phyloP scores from a whole-genome alignment of 2,113 vertebrate genomes.

The Setophaga coronata region DNA sequence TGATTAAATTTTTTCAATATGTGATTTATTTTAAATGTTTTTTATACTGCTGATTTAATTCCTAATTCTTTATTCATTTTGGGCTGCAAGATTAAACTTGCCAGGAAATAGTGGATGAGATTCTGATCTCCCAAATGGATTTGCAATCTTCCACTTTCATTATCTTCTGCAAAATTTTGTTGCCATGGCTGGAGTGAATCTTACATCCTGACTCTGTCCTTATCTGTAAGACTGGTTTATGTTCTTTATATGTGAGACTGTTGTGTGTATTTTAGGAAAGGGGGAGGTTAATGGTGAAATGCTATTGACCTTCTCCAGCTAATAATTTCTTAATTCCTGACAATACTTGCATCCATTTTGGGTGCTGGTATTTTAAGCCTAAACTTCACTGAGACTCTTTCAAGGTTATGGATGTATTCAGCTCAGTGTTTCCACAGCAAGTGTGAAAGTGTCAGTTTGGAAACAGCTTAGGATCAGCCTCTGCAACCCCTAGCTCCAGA shows the following conservation, averaged over 20 bases:
- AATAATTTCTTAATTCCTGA: not conserved
- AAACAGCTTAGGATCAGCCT: not conserved
- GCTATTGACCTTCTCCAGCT: not conserved
- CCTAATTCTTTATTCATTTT: conserved; percentile 12
- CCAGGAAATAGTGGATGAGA: not conserved
- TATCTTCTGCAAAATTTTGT: not conserved
- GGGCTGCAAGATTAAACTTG: not conserved
- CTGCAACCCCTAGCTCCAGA: not conserved
- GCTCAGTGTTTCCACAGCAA: not conserved
- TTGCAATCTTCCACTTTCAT: not conserved
- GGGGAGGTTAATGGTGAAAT: not conserved
- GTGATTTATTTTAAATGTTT: not conserved
- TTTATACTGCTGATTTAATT: not conserved
- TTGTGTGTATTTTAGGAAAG: not conserved
- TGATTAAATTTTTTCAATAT: not conserved
- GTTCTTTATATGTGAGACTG: not conserved
- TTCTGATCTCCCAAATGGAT: not conserved
- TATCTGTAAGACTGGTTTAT: not conserved
- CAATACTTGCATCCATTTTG: not conserved
- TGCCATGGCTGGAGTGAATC: not conserved
- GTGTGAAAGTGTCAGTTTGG: not conserved
- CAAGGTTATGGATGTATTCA: not conserved
- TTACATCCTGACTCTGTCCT: not conserved
- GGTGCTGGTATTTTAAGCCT: not conserved
- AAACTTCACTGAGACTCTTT: not conserved